Conservation (phyloP, 2,113 vertebrate genomes). For the Scartelaos histophorus region DNA sequence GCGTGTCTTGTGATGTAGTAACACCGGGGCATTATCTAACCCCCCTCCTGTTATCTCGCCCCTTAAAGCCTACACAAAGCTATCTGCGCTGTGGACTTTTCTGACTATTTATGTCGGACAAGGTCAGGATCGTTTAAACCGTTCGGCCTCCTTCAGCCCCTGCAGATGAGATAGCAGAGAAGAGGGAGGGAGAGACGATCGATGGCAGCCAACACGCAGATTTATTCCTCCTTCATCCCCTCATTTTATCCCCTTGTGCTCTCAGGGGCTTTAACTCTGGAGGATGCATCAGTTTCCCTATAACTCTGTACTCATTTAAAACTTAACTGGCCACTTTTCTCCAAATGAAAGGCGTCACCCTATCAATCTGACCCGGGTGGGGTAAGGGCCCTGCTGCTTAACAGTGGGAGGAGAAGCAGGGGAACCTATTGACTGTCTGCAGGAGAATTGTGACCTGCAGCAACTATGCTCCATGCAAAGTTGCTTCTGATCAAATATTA, state of each 20-base stretch:
- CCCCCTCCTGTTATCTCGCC: background rate
- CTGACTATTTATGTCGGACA: slow-evolving; percentile 84
- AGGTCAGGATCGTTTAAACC: slow-evolving; percentile 82
- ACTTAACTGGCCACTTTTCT: slow-evolving; percentile 76
- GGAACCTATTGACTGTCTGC: background rate
- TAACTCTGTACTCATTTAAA: slow-evolving; percentile 61
- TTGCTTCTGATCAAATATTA: background rate
- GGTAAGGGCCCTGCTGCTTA: slow-evolving; percentile 28
- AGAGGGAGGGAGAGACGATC: slow-evolving; percentile 66
- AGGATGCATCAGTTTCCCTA: slow-evolving; percentile 68
- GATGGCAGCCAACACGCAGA: slow-evolving; percentile 70
- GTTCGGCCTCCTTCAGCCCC: slow-evolving; percentile 71
- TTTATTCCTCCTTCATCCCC: slow-evolving; percentile 60
- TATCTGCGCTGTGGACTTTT: slow-evolving; percentile 80
- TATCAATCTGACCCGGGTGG: slow-evolving; percentile 62
- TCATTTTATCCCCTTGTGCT: slow-evolving; percentile 23
- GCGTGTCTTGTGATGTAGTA: slow-evolving; percentile 66
- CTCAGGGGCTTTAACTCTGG: slow-evolving; percentile 13
- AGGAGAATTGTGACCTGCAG: background rate
- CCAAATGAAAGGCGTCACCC: slow-evolving; percentile 64
- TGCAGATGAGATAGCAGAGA: slow-evolving; percentile 75
- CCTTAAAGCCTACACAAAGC: slow-evolving; percentile 62
- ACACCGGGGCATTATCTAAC: slow-evolving; percentile 63
- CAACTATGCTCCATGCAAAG: too few relatives aligned
- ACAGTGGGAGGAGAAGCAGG: slow-evolving; percentile 5